Evolutionary conservation across 2,797 vertebrate species (phyloP), one percentile per base, ranked within the genome.

Genomic region (Parotocinclus haroldoi): DNA sequence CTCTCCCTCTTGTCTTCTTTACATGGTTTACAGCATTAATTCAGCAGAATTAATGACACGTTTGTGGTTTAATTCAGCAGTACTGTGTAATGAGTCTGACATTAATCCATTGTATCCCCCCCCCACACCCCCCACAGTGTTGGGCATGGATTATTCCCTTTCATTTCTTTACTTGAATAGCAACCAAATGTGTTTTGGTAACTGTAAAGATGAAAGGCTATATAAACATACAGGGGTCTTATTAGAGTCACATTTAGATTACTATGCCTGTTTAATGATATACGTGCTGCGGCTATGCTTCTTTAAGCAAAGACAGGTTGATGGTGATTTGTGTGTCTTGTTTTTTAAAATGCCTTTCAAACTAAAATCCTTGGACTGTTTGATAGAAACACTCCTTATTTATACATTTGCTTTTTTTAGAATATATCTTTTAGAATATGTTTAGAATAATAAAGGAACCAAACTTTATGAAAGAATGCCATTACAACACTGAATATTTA

Each of bases 401-500:
- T 27, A 27, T 66, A 8, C 6, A 13, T n/a, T 27, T 12, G 14
- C 13, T 7, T 63, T 66, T 59, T 58, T 49, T 39, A 56, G 63
- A 50, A 69, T 39, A 52, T 57, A 14, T 57, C 36, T 74, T 66
- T 62, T 49, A 14, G 6, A 14, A 8, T 44, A 44, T 10, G 12
- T n/a, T 46, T 6, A 46, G 45, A 46, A 46, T 46, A 12, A 46
- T 63, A 76, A 48, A 63, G 18, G 51, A 63, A 72, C 58, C 57
- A 52, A 44, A 27, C 27, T 45, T 37, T 58, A 27, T 64, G 69
- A 61, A 64, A 19, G 40, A 78, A 74, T 67, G 76, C 78, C 83
- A 82, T 83, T 83, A 87, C 82, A 79, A 89, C 88, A 89, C 87
- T 90, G 89, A 89, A 88, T 90, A 89, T 89, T 89, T 90, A 90